Conservation (phyloP, 2,797 vertebrate genomes). For the Melanotaenia maccullochi region DNA sequence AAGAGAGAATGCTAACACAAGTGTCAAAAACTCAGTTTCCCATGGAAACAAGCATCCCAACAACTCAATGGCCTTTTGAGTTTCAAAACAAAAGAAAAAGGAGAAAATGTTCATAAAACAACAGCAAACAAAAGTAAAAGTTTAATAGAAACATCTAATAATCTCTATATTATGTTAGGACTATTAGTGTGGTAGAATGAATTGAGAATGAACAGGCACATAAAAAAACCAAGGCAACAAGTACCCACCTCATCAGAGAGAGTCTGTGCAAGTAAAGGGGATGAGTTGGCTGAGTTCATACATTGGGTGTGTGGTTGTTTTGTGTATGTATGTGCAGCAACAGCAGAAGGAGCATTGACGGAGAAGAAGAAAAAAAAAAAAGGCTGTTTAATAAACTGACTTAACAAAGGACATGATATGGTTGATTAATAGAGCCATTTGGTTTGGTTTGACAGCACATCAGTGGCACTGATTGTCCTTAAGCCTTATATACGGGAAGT, state of each 20-base stretch:
- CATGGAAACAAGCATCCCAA: slow-evolving; percentile 52
- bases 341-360: slow-evolving; percentile 4
- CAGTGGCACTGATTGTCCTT: slow-evolving; percentile 50
- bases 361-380: slow-evolving; percentile 16
- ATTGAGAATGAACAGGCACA: slow-evolving; percentile 80
- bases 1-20: slow-evolving; percentile 48
- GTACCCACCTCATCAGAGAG: slow-evolving; percentile 46
- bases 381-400: slow-evolving; percentile 49
- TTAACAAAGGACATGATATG: slow-evolving; percentile 28
- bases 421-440: slow-evolving; percentile 51
- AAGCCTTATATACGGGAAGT: slow-evolving; percentile 38
- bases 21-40: slow-evolving; percentile 57
- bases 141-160: slow-evolving; percentile 58
- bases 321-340: slow-evolving; percentile 30
- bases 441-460: slow-evolving; percentile 40
- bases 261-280: slow-evolving; percentile 29
- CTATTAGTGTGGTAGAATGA: slow-evolving; percentile 45
- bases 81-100: slow-evolving; percentile 61
- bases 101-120: slow-evolving; percentile 63
- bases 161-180: slow-evolving; percentile 46
- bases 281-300: slow-evolving; percentile 34
- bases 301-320: slow-evolving; percentile 36
- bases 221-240: slow-evolving; percentile 83
- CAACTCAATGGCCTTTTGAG: slow-evolving; percentile 58
- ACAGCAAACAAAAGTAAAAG: slow-evolving; percentile 73